A percentile compares a stretch with the other conserved stretches of the same genome.
Conservation (phyloP, 2,797 vertebrate species). For the Botia almorhae region DNA sequence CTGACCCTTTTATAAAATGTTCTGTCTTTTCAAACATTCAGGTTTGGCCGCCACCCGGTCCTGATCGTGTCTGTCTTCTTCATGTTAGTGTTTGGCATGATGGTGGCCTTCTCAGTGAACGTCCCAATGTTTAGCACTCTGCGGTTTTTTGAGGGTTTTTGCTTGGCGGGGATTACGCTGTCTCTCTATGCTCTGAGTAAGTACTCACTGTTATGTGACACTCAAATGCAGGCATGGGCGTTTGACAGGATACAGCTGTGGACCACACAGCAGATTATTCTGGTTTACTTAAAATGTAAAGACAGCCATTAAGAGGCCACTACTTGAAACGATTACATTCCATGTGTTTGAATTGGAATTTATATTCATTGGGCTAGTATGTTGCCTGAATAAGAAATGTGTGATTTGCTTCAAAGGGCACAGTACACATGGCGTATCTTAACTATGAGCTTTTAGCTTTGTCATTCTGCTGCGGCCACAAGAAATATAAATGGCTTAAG, state of each 20-base stretch:
- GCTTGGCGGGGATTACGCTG: conserved; percentile 92
- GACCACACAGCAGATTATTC: background rate
- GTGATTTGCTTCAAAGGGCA: too few species aligned
- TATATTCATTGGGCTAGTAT: too few species aligned
- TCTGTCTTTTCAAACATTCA: conserved; percentile 58
- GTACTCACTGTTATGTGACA: conserved; percentile 66
- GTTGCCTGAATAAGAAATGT: too few species aligned
- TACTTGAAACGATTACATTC: background rate
- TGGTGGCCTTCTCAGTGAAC: conserved; percentile 93
- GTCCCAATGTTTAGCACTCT: conserved; percentile 98
- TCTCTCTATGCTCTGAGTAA: conserved; percentile 93
- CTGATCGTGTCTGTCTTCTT: conserved; percentile 90
- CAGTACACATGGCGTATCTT: too few species aligned
- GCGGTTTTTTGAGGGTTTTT: conserved; percentile 98
- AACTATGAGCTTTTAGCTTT: too few species aligned
- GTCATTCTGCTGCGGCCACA: background rate
- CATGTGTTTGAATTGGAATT: background rate
- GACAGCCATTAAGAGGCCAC: too few species aligned
- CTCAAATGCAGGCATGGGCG: background rate
- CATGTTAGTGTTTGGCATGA: conserved; percentile 92
- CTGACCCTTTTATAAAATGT: background rate
- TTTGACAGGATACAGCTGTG: background rate
- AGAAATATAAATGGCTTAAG: background rate
- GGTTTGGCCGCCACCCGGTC: conserved; percentile 93
- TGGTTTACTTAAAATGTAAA: background rate